Evolutionary conservation across 2,797 vertebrate species (phyloP).

Genomic region (Xenops minutus): DNA sequence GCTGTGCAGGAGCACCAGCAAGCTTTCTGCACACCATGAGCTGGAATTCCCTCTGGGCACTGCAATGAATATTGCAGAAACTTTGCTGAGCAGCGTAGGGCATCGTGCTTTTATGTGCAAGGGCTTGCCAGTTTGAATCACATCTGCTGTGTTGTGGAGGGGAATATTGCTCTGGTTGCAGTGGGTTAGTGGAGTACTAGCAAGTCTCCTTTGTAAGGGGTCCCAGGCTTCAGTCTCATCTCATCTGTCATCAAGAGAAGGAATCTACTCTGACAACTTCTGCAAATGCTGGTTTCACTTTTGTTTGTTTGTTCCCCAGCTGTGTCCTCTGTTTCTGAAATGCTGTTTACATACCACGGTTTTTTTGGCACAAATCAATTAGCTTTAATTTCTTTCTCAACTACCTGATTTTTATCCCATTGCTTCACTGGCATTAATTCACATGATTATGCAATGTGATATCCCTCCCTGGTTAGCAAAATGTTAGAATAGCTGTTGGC

Average conservation of each 20-base stretch:
- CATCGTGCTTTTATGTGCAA: background rate
- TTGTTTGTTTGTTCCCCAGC: background rate
- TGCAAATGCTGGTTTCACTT: constrained; percentile 27
- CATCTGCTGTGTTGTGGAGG: background rate
- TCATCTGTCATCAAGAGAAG: constrained; percentile 10
- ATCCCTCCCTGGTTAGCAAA: constrained; percentile 54
- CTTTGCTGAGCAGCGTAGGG: background rate
- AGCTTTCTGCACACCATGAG: background rate
- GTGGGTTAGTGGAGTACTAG: background rate
- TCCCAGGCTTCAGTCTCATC: constrained; percentile 18
- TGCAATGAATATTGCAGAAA: constrained; percentile 29
- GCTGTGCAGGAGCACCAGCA: accelerated
- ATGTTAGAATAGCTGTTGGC: constrained; percentile 60
- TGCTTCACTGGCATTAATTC: constrained; percentile 40
- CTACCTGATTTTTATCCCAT: constrained; percentile 45
- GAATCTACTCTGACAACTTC: constrained; percentile 33
- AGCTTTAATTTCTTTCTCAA: constrained; percentile 47
- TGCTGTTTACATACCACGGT: background rate
- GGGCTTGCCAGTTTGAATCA: constrained; percentile 43
- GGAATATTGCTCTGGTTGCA: constrained; percentile 6
- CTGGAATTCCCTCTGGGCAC: background rate
- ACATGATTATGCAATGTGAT: constrained; percentile 41
- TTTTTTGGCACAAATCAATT: background rate
- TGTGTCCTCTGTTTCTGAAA: constrained; percentile 4
- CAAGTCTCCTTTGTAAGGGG: background rate